Percentiles rank a stretch among this genome's conserved stretches.
These are phyloP conservation scores for Oconnorella tubifera DNA, from an alignment of 2,888 invertebrate species.

Conservation along the genomic window DNA sequence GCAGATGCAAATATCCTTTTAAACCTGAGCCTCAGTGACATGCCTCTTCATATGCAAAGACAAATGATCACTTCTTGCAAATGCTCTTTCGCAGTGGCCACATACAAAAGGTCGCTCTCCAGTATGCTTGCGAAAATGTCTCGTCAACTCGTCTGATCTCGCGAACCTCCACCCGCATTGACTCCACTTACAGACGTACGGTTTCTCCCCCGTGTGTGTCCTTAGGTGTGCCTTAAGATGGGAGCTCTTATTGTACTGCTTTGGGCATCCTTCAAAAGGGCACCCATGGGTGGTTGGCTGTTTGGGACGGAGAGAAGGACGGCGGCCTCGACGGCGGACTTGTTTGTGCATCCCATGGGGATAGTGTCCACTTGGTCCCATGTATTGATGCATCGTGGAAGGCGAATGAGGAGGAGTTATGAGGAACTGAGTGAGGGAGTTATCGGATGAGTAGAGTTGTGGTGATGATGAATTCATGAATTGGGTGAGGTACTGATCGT, in stretches of 20 bases:
- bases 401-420: background rate
- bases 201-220: constrained; percentile 66
- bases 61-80: constrained; percentile 64
- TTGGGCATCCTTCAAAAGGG: constrained; percentile 63
- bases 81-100: constrained; percentile 62
- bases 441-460: background rate
- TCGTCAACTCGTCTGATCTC: constrained; percentile 62
- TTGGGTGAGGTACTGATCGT: background rate
- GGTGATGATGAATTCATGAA: background rate
- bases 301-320: background rate
- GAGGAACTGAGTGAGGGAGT: background rate
- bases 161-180: constrained; percentile 62
- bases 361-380: too few species aligned
- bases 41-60: constrained; percentile 65
- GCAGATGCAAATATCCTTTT: too few species aligned
- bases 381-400: background rate
- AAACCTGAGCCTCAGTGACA: background rate
- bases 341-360: background rate
- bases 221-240: constrained; percentile 64
- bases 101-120: constrained; percentile 65
- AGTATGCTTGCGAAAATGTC: constrained; percentile 60
- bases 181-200: constrained; percentile 63
- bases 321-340: background rate
- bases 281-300: constrained; percentile 55
- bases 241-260: constrained; percentile 65